Percentiles rank a stretch among this genome's conserved stretches.
These are phyloP conservation scores for Latrodectus geometricus DNA, from an alignment of 1,140 invertebrate genomes.

Conservation along the genomic window DNA sequence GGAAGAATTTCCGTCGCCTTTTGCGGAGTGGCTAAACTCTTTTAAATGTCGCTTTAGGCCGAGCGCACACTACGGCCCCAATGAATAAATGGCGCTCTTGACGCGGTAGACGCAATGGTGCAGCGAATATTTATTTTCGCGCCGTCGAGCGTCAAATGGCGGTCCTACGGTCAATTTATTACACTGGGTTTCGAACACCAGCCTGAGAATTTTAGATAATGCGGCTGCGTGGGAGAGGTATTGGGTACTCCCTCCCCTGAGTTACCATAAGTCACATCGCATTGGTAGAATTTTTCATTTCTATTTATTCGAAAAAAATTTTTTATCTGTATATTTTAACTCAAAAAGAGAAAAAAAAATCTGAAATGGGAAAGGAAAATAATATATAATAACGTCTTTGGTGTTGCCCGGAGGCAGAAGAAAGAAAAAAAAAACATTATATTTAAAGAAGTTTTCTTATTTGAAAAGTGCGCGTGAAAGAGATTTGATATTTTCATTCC, in stretches of 20 bases:
- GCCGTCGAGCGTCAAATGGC: conserved; percentile 29
- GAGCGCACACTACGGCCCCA: neutral
- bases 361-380: too few species aligned
- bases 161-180: conserved; percentile 36
- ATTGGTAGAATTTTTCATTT: neutral
- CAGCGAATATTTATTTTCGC: conserved; percentile 38
- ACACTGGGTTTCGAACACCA: neutral
- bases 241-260: neutral
- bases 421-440: too few species aligned
- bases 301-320: too few species aligned
- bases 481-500: too few species aligned
- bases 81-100: conserved; percentile 23
- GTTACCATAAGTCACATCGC: conserved; percentile 18
- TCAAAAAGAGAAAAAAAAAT: too few species aligned
- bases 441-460: too few species aligned
- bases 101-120: conserved; percentile 26
- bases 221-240: neutral
- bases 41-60: conserved; percentile 22
- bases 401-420: too few species aligned
- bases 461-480: too few species aligned
- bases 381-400: too few species aligned
- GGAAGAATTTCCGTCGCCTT: neutral
- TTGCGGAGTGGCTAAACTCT: conserved; percentile 19
- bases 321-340: too few species aligned
- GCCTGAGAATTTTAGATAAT: conserved; percentile 43